Evolutionary conservation across 1,140 invertebrate genomes (phyloP).

Genomic region (Pseudomyrmex concolor): DNA sequence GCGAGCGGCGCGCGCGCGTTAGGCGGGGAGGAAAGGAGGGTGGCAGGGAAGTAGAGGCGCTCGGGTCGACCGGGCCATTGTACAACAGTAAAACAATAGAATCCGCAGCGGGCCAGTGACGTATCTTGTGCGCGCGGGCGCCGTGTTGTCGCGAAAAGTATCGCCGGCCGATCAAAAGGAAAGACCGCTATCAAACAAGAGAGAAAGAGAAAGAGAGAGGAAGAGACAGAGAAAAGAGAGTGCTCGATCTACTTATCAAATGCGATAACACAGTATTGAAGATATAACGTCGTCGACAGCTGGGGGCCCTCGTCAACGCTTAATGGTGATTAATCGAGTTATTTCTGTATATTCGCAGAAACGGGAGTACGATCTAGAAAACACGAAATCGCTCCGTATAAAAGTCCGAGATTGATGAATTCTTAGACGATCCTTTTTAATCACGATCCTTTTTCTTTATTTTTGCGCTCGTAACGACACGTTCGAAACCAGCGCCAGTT

Average conservation of each 20-base stretch:
- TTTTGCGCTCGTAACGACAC: not conserved
- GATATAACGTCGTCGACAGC: not conserved
- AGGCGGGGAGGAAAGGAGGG: slow-evolving; percentile 66
- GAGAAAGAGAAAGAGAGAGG: not conserved
- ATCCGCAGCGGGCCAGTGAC: slow-evolving; percentile 74
- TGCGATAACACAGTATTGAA: not conserved
- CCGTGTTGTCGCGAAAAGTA: slow-evolving; percentile 21
- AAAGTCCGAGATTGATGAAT: not conserved
- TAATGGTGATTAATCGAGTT: slow-evolving; percentile 12
- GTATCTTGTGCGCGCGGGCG: slow-evolving; percentile 57
- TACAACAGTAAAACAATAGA: slow-evolving; percentile 83
- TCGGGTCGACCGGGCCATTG: slow-evolving; percentile 79
- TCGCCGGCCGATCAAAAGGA: not conserved
- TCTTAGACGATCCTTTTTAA: not conserved
- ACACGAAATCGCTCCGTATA: not conserved
- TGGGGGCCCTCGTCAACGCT: not conserved
- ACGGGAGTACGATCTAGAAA: not conserved
- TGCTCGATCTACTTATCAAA: slow-evolving; percentile 16
- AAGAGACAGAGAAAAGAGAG: slow-evolving; percentile 2
- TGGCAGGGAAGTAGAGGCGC: slow-evolving; percentile 75
- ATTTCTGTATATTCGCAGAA: not conserved
- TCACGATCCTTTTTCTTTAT: not conserved
- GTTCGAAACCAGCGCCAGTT: no score
- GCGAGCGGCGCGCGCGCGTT: slow-evolving; percentile 43
- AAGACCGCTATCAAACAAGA: not conserved